Evolutionary conservation across 1,140 invertebrate species (phyloP).

Genomic region (Acromyrmex heyeri): DNA sequence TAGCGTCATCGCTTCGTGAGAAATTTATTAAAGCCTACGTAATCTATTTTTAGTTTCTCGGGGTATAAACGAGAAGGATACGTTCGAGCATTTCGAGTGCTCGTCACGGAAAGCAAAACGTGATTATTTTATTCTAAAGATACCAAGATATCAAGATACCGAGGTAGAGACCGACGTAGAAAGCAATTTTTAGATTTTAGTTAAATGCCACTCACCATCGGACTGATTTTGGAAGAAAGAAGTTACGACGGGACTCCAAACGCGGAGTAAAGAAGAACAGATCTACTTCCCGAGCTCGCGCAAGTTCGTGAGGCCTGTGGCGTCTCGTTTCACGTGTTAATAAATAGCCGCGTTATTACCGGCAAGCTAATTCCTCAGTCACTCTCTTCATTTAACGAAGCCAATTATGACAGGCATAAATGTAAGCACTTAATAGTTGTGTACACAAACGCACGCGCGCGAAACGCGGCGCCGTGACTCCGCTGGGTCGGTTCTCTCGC

Average conservation of each 20-base stretch:
- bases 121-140: not conserved
- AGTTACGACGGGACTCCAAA: not conserved
- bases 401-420: constrained; percentile 85
- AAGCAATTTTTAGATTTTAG: not conserved
- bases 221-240: not conserved
- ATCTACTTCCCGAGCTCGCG: constrained; percentile 36
- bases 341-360: constrained; percentile 85
- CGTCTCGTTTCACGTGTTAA: constrained; percentile 84
- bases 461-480: constrained; percentile 57
- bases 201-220: not conserved
- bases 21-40: constrained; percentile 32
- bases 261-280: constrained; percentile 45
- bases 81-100: not conserved
- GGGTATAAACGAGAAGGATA: not conserved
- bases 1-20: not conserved
- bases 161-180: not conserved
- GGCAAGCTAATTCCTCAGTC: constrained; percentile 84
- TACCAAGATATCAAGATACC: not conserved
- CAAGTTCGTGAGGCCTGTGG: constrained; percentile 63
- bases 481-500: constrained; percentile 12
- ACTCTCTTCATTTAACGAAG: constrained; percentile 85
- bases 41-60: not conserved
- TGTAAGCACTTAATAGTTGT: constrained; percentile 84
- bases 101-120: not conserved
- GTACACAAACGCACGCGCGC: constrained; percentile 79